Evolutionary conservation across 2,888 invertebrate species (phyloP), one percentile per base, ranked within the genome.

Genomic region (Papilio protenor): DNA sequence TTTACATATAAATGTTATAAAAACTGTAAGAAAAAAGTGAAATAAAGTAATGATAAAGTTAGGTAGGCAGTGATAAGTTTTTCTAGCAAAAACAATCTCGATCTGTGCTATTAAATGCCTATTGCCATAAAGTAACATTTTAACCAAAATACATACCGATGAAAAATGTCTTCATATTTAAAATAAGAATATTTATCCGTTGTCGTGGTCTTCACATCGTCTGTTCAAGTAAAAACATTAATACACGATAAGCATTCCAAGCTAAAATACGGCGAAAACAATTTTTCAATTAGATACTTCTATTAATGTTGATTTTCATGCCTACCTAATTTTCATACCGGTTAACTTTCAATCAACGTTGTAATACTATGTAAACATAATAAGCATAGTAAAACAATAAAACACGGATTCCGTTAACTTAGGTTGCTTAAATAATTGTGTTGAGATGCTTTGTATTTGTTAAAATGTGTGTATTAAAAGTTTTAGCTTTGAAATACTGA

Each of bases 251-350:
- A 18, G 55, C 18, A 6, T 27, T 23, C 75, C 16, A 45, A 18
- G 23, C 6, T 49, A 72, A 59, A 47, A 57, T 18, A 47, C 12
- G 18, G 72, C 78, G 61, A 66, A 70, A 71, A 57, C 64, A 76
- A 79, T 79, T 79, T 59, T 76, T 47, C 73, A 79, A 76, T 79
- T 79, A 61, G 61, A 61, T 27, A 79, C 49, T 23, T 69, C 59
- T 73, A n/a, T 57, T 73, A 72, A 73, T 52, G 27, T 57, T 23
- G 23, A 69, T 69, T 75, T 69, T 45, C 75, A 69, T 55, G 69
- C 18, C 55, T 40, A 66, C 66, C 16, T 74, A 23, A 40, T 49
- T 10, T 47, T n/a, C 16, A 64, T 5, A 64, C 47, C 23, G 16
- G 6, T 71, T 47, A 61, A 77, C 70, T 71, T 55, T 45, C n/a